Conservation (phyloP, 2,888 invertebrate genomes). For the Clivina fossor region DNA sequence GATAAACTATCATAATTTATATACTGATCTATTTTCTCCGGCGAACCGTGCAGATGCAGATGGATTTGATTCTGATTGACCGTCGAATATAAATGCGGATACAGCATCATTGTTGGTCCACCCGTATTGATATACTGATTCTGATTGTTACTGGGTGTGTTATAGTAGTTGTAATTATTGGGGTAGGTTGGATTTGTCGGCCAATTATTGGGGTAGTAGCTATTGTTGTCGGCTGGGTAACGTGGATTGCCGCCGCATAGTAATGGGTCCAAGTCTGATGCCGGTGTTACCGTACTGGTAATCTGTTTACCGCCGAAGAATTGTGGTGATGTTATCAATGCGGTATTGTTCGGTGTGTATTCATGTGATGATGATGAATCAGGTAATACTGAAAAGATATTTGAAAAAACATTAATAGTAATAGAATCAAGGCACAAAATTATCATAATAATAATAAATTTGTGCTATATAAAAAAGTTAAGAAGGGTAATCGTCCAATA, state of each 20-base stretch:
- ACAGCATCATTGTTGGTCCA: slow-evolving; percentile 70
- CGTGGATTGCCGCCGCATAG: slow-evolving; percentile 46
- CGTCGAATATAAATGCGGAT: slow-evolving; percentile 78
- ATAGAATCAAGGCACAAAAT: too few species aligned
- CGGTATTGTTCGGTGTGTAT: slow-evolving; percentile 47
- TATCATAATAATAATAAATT: too few species aligned
- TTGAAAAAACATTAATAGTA: too few species aligned
- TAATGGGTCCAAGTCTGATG: slow-evolving; percentile 47
- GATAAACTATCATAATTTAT: slow-evolving; percentile 60
- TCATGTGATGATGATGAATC: slow-evolving; percentile 47
- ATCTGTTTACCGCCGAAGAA: slow-evolving; percentile 46
- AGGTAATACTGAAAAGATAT: slow-evolving; percentile 48
- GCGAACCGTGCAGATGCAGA: slow-evolving; percentile 69
- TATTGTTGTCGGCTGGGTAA: slow-evolving; percentile 53
- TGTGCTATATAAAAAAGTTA: too few species aligned
- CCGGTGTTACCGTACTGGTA: slow-evolving; percentile 35
- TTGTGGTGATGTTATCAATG: slow-evolving; percentile 47
- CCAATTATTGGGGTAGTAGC: slow-evolving; percentile 64
- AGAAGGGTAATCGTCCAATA: too few species aligned
- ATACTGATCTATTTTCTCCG: slow-evolving; percentile 68
- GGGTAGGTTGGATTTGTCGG: slow-evolving; percentile 48
- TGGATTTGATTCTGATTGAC: slow-evolving; percentile 88
- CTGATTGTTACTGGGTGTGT: slow-evolving; percentile 61
- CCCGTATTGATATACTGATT: slow-evolving; percentile 63
- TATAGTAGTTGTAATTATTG: slow-evolving; percentile 74